Percentiles rank a stretch among this genome's conserved stretches.
Evolutionary conservation across 2,797 vertebrate species (phyloP).

Genomic region (Pseudopleuronectes americanus): DNA sequence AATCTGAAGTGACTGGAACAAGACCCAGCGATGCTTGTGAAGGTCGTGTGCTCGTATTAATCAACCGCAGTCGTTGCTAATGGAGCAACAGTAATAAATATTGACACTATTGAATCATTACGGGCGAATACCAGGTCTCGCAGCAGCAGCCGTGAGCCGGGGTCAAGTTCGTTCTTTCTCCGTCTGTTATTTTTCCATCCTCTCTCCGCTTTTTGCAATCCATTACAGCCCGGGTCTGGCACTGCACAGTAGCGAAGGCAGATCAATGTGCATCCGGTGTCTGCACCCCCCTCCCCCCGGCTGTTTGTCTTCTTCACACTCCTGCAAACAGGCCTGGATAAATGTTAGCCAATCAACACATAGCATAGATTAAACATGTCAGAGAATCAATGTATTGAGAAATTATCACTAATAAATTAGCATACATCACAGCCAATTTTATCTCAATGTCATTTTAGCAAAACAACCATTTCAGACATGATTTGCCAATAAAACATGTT

Average conservation of each 20-base stretch:
- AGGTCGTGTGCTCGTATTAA: slow-evolving; percentile 73
- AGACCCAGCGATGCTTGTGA: slow-evolving; percentile 44
- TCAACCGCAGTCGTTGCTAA: slow-evolving; percentile 61
- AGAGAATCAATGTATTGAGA: too few relatives aligned
- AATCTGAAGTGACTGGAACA: slow-evolving; percentile 26
- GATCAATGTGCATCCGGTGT: slow-evolving; percentile 57
- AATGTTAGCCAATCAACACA: slow-evolving; percentile 19
- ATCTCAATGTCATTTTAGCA: too few relatives aligned
- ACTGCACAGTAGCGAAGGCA: slow-evolving; percentile 14
- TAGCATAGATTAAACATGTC: not conserved
- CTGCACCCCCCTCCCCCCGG: slow-evolving; percentile 12
- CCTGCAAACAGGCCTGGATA: slow-evolving; percentile 29
- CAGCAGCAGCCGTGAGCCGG: slow-evolving; percentile 28
- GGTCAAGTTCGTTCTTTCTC: slow-evolving; percentile 68
- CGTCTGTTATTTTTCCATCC: slow-evolving; percentile 63
- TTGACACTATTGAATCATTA: slow-evolving; percentile 68
- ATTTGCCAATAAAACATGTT: slow-evolving; percentile 18
- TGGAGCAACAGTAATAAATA: slow-evolving; percentile 74
- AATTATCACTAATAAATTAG: not conserved
- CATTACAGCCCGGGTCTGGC: slow-evolving; percentile 43
- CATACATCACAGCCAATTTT: not conserved
- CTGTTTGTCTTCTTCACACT: slow-evolving; percentile 31
- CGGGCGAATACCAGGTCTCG: slow-evolving; percentile 39
- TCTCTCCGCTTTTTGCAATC: slow-evolving; percentile 54
- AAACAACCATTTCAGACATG: slow-evolving; percentile 1